A percentile compares a stretch with the other conserved stretches of the same genome.
phyloP scores from a whole-genome alignment of 2,113 vertebrate genomes.

The Oryzias melastigma region DNA sequence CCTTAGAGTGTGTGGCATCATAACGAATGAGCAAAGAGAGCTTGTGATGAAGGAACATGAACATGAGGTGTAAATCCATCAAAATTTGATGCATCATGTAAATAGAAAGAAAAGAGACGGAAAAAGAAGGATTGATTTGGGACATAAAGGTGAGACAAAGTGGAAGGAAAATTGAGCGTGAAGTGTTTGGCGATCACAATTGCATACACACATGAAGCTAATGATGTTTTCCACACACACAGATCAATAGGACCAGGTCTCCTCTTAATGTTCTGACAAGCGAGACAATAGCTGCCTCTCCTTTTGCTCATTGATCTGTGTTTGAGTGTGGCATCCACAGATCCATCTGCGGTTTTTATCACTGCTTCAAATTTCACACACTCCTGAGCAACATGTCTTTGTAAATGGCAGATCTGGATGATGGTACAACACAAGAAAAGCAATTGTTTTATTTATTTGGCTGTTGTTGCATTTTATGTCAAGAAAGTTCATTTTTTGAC shows the following conservation, averaged over 20 bases:
- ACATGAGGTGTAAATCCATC: slow-evolving; percentile 31
- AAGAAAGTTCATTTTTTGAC: no score
- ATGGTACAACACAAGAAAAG: neutral
- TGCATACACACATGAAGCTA: slow-evolving; percentile 2
- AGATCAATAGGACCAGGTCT: slow-evolving; percentile 45
- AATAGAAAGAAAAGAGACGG: slow-evolving; percentile 11
- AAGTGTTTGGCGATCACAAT: neutral
- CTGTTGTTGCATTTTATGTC: no score
- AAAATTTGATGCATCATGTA: slow-evolving; percentile 27
- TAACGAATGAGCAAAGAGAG: slow-evolving; percentile 52
- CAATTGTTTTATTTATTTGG: no score
- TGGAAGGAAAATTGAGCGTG: slow-evolving; percentile 17
- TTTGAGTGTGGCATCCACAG: slow-evolving; percentile 7
- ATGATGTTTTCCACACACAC: slow-evolving; percentile 6
- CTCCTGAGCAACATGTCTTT: neutral
- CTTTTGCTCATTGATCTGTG: slow-evolving; percentile 51
- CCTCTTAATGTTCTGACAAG: slow-evolving; percentile 43
- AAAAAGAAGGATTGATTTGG: slow-evolving; percentile 1
- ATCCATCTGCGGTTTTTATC: slow-evolving; percentile 25
- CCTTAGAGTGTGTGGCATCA: slow-evolving; percentile 48
- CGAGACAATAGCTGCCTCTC: slow-evolving; percentile 32
- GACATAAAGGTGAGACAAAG: neutral
- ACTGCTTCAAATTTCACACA: slow-evolving; percentile 21
- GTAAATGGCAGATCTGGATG: slow-evolving; percentile 2
- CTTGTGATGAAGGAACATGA: slow-evolving; percentile 17